Evolutionary conservation across 2,888 invertebrate genomes (phyloP), one percentile per base, ranked within the genome.

Genomic region (Plemyria rubiginata): DNA sequence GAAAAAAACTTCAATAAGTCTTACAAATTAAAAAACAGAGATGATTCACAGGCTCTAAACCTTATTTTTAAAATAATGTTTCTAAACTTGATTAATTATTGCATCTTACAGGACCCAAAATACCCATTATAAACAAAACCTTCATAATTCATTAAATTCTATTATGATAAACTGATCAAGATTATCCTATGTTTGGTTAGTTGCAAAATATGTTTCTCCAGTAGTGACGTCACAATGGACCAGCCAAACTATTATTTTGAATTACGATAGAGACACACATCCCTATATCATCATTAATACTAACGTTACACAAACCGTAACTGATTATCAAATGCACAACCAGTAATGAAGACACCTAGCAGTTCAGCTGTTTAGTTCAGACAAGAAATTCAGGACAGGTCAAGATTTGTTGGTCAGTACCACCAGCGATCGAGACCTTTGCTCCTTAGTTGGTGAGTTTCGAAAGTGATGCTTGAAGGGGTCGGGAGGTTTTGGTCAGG

Each of bases 251-350:
- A 63, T 67, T 58, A 60, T 29, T 52, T 53, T 59, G 62, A 75
- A 70, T 74, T 70, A 68, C 49, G 62, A 66, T 32, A 51, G 54
- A 56, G 57, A 71, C 76, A 80, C 78, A 79, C 78, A 79, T 84
- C 75, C 75, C 78, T 84, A 83, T 81, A 87, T 87, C 83, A 85
- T 85, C 85, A 84, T 85, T 89, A 88, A 86, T 85, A 78, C 81
- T 78, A 82, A 82, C 75, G 79, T 79, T 82, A 82, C 77, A 75
- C 78, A 76, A 79, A 81, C 81, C 85, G 81, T 88, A 84, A 82
- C 88, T 75, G 82, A 88, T 86, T 84, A 86, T 87, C 84, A 81
- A 77, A 70, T 67, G 72, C 60, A 69, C 60, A 72, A 73, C 87
- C 87, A 87, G 62, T 57, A 43, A 70, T 63, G 40, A 50, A 73